Conservation (phyloP, 1,140 invertebrate genomes). For the Drosophila nikananu region DNA sequence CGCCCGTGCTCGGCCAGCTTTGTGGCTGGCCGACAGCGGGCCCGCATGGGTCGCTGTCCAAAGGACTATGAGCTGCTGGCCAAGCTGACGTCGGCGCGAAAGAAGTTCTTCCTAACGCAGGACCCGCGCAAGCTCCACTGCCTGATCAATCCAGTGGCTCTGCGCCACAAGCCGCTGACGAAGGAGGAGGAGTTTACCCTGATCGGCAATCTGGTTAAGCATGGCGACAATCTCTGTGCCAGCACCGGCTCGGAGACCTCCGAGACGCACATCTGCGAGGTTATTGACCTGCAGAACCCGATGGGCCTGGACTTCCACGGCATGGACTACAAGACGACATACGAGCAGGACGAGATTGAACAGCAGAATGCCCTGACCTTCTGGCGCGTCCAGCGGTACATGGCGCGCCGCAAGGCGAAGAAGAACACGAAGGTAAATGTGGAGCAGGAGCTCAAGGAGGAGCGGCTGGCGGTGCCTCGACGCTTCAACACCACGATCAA, state of each 20-base stretch:
- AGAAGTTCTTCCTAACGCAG: slow-evolving; percentile 81
- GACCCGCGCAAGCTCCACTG: slow-evolving; percentile 74
- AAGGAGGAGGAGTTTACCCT: slow-evolving; percentile 56
- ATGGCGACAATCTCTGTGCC: slow-evolving; percentile 74
- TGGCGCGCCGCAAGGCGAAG: slow-evolving; percentile 56
- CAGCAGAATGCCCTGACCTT: slow-evolving; percentile 71
- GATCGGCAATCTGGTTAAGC: slow-evolving; percentile 69
- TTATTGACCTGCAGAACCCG: slow-evolving; percentile 80
- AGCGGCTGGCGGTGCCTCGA: slow-evolving; percentile 55
- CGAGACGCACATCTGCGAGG: slow-evolving; percentile 72
- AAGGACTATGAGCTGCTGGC: slow-evolving; percentile 63
- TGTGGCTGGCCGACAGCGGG: slow-evolving; percentile 58
- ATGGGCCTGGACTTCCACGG: slow-evolving; percentile 79
- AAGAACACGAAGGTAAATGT: slow-evolving; percentile 50
- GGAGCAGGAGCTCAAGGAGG: slow-evolving; percentile 60
- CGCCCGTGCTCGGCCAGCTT: slow-evolving; percentile 69
- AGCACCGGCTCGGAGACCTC: slow-evolving; percentile 62
- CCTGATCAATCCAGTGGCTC: slow-evolving; percentile 62
- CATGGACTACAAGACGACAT: slow-evolving; percentile 77
- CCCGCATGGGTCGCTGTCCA: slow-evolving; percentile 63
- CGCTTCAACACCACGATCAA: slow-evolving; percentile 52
- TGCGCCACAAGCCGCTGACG: slow-evolving; percentile 61
- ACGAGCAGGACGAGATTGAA: slow-evolving; percentile 76
- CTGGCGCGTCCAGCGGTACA: slow-evolving; percentile 66
- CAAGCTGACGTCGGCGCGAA: slow-evolving; percentile 59